Evolutionary conservation across 53 echinoderm and acorn worm species (phyloP), one percentile per base, ranked within the genome.

Genomic region (Paracentrotus lividus): DNA sequence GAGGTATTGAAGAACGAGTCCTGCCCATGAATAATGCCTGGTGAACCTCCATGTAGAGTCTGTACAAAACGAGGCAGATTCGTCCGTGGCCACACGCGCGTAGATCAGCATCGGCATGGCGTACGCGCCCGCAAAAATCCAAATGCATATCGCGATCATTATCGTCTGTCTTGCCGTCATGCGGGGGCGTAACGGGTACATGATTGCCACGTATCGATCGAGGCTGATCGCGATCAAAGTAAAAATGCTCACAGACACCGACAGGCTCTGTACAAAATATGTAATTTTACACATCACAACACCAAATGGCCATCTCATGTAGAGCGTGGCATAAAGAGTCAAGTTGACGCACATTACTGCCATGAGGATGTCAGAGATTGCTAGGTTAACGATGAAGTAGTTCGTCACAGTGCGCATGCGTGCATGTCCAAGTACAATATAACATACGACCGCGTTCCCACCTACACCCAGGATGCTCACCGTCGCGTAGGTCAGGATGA

Each of bases 331-430:
- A 88, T 98, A 98, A 10, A 98, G 88, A 10, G 98, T 98, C 27
- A 95, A 94, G 57, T 96, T 98, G 0, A 98, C 97, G 84, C 98
- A 98, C 94, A 98, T 76, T 33, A 96, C 95, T 8, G 98, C 96
- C 98, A 98, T 98, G 15, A 97, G 93, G 69, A 95, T 94, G 72
- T 98, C 98, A 24, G 97, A 93, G 24, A 98, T 90, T 27, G 98
- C 98, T 18, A 98, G 55, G 84, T 98, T 98, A 7, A 97, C 98
- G 36, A 98, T 97, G 85, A 98, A 98, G 92, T 98, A 98, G 86
- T 98, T 98, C 26, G 98, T 98, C 20, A 98, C 98, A 56, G 98
- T 98, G 64, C 98, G 96, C 98, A 98, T 98, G 51, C 98, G 91
- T 23, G 95, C 94, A 90, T 98, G 95, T 20, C 98, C 96, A 13